These are phyloP conservation scores for Apodemus speciosus DNA, from an alignment of 2,113 vertebrate species.

Conservation along the genomic window DNA sequence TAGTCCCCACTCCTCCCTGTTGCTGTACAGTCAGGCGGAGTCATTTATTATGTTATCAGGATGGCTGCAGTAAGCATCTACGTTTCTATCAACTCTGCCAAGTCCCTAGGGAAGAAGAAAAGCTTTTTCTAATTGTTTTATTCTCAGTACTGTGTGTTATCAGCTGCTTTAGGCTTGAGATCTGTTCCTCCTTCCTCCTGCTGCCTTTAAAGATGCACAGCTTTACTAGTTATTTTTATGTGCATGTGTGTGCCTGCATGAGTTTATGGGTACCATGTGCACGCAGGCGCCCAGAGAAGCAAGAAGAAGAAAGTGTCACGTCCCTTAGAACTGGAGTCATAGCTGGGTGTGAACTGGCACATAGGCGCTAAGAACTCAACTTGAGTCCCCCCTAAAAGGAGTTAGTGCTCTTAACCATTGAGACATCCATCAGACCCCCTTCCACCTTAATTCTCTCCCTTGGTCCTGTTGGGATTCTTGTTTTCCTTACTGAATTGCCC, in stretches of 20 bases:
- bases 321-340: background rate
- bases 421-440: background rate
- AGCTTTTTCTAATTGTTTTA: background rate
- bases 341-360: background rate
- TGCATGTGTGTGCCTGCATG: background rate
- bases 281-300: background rate
- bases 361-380: no score
- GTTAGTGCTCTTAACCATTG: background rate
- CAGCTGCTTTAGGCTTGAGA: background rate
- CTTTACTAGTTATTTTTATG: background rate
- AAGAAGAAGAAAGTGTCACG: background rate
- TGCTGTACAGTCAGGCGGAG: background rate
- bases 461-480: background rate
- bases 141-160: background rate
- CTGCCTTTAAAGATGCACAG: background rate
- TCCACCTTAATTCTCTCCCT: background rate
- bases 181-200: background rate
- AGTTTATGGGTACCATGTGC: background rate
- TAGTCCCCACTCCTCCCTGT: background rate
- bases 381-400: background rate
- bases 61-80: background rate
- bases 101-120: slow-evolving; percentile 6
- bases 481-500: background rate
- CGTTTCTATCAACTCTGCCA: background rate
- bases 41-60: background rate